phyloP scores from a whole-genome alignment of 2,888 invertebrate genomes.

The Thereva unica region DNA sequence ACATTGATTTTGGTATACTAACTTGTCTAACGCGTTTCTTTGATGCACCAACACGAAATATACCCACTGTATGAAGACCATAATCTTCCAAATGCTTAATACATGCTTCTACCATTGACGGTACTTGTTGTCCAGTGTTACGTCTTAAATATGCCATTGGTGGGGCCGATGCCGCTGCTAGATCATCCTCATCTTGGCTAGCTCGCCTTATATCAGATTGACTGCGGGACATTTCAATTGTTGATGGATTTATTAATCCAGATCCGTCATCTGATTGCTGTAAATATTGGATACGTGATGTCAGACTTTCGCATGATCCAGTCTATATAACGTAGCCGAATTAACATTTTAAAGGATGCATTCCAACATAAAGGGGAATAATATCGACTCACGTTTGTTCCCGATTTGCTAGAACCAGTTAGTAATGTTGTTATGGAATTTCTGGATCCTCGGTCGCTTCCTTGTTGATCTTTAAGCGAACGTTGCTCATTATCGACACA shows the following conservation, averaged over 20 bases:
- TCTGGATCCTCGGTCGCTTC: slow-evolving; percentile 62
- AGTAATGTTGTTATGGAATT: slow-evolving; percentile 73
- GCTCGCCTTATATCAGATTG: slow-evolving; percentile 60
- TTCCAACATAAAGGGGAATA: not conserved
- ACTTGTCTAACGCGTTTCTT: slow-evolving; percentile 92
- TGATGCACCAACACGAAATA: slow-evolving; percentile 90
- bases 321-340: slow-evolving; percentile 61
- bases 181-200: slow-evolving; percentile 55
- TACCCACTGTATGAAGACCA: slow-evolving; percentile 83
- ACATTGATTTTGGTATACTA: slow-evolving; percentile 43
- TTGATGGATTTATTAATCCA: slow-evolving; percentile 54
- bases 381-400: not conserved
- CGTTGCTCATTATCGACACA: slow-evolving; percentile 78
- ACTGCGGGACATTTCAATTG: slow-evolving; percentile 60
- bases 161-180: slow-evolving; percentile 55
- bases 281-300: slow-evolving; percentile 51
- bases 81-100: slow-evolving; percentile 79
- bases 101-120: slow-evolving; percentile 77
- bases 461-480: slow-evolving; percentile 8
- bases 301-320: slow-evolving; percentile 76
- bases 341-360: slow-evolving; percentile 24
- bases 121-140: slow-evolving; percentile 63
- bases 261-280: slow-evolving; percentile 32
- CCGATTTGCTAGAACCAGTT: slow-evolving; percentile 41
- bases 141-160: slow-evolving; percentile 46